Evolutionary conservation across 2,797 vertebrate species (phyloP), one percentile per base, ranked within the genome.

Genomic region (Betta splendens): DNA sequence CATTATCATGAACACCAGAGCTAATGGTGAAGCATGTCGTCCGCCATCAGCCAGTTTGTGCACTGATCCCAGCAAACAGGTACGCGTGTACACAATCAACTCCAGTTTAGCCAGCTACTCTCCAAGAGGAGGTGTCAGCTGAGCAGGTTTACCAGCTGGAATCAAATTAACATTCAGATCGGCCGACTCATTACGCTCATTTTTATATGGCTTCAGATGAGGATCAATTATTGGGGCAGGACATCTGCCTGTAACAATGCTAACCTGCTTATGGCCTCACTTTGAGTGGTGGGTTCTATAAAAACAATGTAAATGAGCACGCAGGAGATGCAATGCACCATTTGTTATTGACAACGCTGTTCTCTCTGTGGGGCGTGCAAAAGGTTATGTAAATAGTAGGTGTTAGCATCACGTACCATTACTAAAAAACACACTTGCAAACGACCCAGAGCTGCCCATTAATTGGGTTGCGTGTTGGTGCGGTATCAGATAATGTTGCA

Each of bases 301-400:
- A 83, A 77, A 58, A 73, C 35, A 67, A 72, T 63, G 62, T 64
- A 73, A 81, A 85, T 77, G 75, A 79, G 61, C 44, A 58, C 37
- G 62, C 39, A 40, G 55, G 33, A 78, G 62, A 69, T n/a, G 69
- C 45, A 61, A 42, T 66, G 44, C 65, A 69, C 73, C 58, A 68
- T 65, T 68, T 72, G 62, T 79, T 83, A 83, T 72, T 74, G 65
- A 80, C 71, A 76, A 62, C 51, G 84, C 86, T 81, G 85, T 74
- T 87, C 69, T 79, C 77, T 53, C 85, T 46, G 53, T 66, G 67
- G 69, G 72, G 56, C 72, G 55, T 80, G 69, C 45, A 48, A 74
- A 79, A 85, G 76, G 78, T 85, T 84, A 77, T 80, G 83, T 80
- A 55, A 63, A 61, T 63, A 57, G 35, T 71, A 57, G 54, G 72